phyloP scores from a whole-genome alignment of 2,113 vertebrate species.

The Salvator merianae region DNA sequence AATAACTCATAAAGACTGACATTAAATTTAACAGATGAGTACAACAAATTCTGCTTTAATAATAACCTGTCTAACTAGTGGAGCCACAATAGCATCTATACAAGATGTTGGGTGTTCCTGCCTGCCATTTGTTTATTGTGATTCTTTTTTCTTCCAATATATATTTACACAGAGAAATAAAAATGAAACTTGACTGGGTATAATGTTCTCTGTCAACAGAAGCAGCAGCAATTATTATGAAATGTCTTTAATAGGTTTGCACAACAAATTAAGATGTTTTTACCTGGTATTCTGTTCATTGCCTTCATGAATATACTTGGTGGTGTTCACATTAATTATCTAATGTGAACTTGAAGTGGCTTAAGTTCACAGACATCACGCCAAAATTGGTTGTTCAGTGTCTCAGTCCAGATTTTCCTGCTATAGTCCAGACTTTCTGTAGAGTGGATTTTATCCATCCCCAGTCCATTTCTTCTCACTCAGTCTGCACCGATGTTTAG shows the following conservation, averaged over 20 bases:
- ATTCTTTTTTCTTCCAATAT: constrained; percentile 31
- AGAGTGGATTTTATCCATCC: too few relatives aligned
- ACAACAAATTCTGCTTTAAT: constrained; percentile 56
- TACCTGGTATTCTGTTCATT: constrained; percentile 12
- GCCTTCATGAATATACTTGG: constrained; percentile 2
- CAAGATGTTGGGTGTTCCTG: constrained; percentile 19
- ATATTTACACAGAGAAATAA: constrained; percentile 48
- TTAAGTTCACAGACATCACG: too few relatives aligned
- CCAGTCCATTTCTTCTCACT: too few relatives aligned
- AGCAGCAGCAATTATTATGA: constrained; percentile 37
- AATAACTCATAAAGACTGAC: constrained; percentile 37
- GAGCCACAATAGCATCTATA: constrained; percentile 40
- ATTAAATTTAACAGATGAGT: constrained; percentile 47
- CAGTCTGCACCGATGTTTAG: too few relatives aligned
- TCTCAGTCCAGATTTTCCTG: too few relatives aligned
- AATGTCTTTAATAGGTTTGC: constrained; percentile 39
- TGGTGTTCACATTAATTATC: too few relatives aligned
- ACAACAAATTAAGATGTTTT: constrained; percentile 27
- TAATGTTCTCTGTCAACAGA: constrained; percentile 50
- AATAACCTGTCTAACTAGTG: constrained; percentile 39
- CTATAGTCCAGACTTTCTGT: too few relatives aligned
- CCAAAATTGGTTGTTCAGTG: too few relatives aligned
- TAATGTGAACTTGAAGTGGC: too few relatives aligned
- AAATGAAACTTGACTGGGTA: constrained; percentile 43
- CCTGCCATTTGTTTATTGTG: constrained; percentile 48